Percentiles rank a stretch among this genome's conserved stretches.
Evolutionary conservation across 2,113 vertebrate genomes (phyloP).

Genomic region (Neotoma lepida): DNA sequence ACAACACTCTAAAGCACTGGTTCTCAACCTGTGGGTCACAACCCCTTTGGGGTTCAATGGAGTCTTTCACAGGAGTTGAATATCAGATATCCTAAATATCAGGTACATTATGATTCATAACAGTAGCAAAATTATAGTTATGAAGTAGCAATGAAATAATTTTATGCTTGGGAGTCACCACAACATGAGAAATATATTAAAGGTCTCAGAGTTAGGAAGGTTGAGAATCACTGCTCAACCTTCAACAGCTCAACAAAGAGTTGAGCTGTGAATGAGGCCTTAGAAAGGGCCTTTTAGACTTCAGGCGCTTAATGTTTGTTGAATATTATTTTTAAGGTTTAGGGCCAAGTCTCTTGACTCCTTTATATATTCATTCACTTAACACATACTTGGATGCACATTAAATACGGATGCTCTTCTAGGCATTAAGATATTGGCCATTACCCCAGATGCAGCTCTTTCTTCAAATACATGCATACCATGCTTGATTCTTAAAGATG

Average conservation of each 20-base stretch:
- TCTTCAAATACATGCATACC: constrained; percentile 12
- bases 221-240: neutral
- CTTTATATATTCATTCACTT: neutral
- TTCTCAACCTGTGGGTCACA: neutral
- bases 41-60: neutral
- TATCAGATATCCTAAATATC: neutral
- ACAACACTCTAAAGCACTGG: neutral
- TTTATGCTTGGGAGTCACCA: neutral
- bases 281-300: neutral
- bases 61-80: neutral
- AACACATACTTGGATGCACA: neutral
- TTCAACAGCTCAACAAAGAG: no score
- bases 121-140: neutral
- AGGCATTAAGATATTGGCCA: neutral
- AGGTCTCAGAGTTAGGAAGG: neutral
- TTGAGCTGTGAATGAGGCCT: neutral
- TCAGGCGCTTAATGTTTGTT: neutral
- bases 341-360: neutral
- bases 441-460: neutral
- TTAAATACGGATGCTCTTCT: neutral
- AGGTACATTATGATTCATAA: neutral
- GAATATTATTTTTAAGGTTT: constrained; percentile 16
- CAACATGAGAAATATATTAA: neutral
- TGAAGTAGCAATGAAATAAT: neutral
- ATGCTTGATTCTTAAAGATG: constrained; percentile 32